Base-by-base conservation (phyloP, 1,140 invertebrate species). In the Lepidotrigona ventralis region DNA sequence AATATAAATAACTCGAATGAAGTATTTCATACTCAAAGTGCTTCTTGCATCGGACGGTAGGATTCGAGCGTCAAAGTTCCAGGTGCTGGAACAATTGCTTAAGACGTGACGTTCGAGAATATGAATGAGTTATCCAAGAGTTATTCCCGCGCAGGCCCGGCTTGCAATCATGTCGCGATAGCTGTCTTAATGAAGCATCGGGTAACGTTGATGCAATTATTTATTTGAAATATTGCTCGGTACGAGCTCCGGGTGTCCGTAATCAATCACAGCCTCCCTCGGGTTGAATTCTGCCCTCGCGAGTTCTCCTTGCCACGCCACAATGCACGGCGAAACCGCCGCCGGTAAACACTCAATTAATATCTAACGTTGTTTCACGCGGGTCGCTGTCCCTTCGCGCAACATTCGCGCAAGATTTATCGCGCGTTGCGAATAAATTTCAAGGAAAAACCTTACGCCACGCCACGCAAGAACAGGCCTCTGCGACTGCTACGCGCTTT, bases 281-380 rank as follows among this genome's bases (percentile, higher is more conserved):
- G 12, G 53, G 21, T 63, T 39, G 26, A 73, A 72, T 72, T 71
- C 58, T 58, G 1, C 70, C 21, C 17, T 51, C 74, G 56, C 71
- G 68, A 60, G 84, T 53, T 87, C 78, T 29, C 39, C 46, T 39
- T 69, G 46, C 54, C 17, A 72, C 46, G 33, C 81, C 51, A 72
- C 11, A 6, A 39, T 68, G 21, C 19, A 12, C 21, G 21, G 33
- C 8, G 71, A 74, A 86, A 86, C 63, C 21, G 68, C 23, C 70
- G 68, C 53, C 29, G 64, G 53, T 75, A 86, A 86, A 86, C 53
- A 71, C 63, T 74, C 53, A 64, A 86, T 87, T 83, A 83, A 86
- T 76, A 63, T 26, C 56, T 54, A 66, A 74, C 60, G 29, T n/a
- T 64, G 58, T 54, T 81, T 54, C 26, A 46, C 39, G 33, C 51